Evolutionary conservation across 2,113 vertebrate species (phyloP).

Genomic region (Tonatia bakeri): DNA sequence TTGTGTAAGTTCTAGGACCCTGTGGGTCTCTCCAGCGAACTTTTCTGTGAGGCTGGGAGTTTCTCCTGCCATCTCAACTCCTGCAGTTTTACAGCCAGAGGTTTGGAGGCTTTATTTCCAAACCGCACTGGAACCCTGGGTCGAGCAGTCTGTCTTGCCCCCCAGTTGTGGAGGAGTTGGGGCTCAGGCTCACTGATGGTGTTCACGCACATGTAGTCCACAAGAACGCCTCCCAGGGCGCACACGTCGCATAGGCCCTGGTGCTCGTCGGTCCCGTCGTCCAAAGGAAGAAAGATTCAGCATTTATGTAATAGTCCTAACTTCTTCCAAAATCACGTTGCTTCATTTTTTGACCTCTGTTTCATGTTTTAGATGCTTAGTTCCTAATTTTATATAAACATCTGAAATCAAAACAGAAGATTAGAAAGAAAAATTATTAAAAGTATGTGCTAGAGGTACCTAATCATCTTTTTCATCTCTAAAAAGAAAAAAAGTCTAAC

Average conservation of each 20-base stretch:
- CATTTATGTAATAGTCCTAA: neutral
- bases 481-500: neutral
- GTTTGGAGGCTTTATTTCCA: too few species aligned
- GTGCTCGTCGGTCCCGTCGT: neutral
- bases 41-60: too few species aligned
- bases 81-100: too few species aligned
- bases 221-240: neutral
- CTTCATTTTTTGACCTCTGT: neutral
- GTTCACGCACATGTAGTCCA: neutral
- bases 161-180: neutral
- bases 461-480: constrained; percentile 42
- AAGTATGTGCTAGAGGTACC: neutral
- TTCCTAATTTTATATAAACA: neutral
- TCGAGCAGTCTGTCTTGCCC: too few species aligned
- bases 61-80: too few species aligned
- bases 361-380: neutral
- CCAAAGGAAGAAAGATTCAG: neutral
- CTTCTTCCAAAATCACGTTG: neutral
- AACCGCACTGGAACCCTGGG: too few species aligned
- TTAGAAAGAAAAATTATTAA: constrained; percentile 17
- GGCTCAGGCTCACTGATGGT: neutral
- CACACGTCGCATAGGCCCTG: neutral
- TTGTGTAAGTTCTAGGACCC: too few species aligned
- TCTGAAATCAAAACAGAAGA: neutral
- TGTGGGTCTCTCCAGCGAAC: too few species aligned